Base-by-base conservation (phyloP, 2,888 invertebrate species). In the Agelastica alni region DNA sequence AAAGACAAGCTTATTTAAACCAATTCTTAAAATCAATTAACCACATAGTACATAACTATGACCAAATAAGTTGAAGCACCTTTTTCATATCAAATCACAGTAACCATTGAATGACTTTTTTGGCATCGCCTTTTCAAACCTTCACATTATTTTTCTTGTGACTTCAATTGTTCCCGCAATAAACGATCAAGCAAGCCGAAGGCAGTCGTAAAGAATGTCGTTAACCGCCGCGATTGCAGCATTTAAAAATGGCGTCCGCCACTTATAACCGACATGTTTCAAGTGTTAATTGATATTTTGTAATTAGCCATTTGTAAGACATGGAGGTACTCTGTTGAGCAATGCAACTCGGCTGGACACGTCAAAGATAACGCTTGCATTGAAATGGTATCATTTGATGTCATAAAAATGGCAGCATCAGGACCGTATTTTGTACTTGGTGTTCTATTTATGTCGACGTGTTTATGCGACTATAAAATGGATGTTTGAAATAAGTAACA, bases 271-370 rank as follows among this genome's bases (percentile, higher is more conserved):
- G 57, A 59, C 61, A 57, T 61, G 61, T 52, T 51, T 53, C 41
- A 59, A 61, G 61, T 61, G 61, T 61, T 61, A 61, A 61, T 61
- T 61, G 61, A 58, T 58, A 61, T 61, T 61, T 55, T 54, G 46
- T 58, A 58, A 61, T 58, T 54, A 56, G 56, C 54, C 52, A 57
- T 60, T 60, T 58, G 58, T 58, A 60, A 60, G 44, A 34, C 52
- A 45, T 32, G 31, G 51, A 56, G 46, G 31, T 20, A 22, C 41
- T 48, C 42, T 12, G 39, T 39, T 43, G 41, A 30, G 45, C 57
- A 52, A 60, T 57, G 57, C 51, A 31, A 41, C 51, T 45, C 53
- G 47, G 34, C 39, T 42, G 51, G 22, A 51, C 54, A 49, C 51
- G 51, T 49, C 46, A 49, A 43, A 53, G 58, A 56, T 59, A 51